These are phyloP conservation scores for Florisuga fusca DNA, from an alignment of 2,797 vertebrate species.

Conservation along the genomic window DNA sequence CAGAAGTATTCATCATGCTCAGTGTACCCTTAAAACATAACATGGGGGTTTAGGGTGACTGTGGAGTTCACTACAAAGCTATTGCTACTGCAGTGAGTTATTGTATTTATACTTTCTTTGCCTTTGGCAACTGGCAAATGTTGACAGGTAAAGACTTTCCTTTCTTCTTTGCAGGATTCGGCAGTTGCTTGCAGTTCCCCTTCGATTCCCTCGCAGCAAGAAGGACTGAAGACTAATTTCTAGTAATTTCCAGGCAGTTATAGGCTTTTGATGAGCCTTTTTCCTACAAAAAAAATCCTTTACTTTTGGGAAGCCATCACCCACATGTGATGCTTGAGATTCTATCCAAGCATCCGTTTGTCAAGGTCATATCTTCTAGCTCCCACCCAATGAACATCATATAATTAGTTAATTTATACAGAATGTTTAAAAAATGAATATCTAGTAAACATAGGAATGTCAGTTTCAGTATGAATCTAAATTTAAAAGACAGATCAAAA, in stretches of 20 bases:
- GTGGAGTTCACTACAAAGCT: slow-evolving; percentile 40
- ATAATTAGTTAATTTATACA: neutral
- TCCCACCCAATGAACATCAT: neutral
- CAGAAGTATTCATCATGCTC: slow-evolving; percentile 30
- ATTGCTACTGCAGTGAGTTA: slow-evolving; percentile 27
- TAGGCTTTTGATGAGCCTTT: neutral
- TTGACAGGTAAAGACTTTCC: slow-evolving; percentile 29
- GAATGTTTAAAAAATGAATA: neutral
- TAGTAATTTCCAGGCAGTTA: neutral
- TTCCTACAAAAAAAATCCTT: fast-evolving
- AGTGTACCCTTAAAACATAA: neutral
- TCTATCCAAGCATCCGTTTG: neutral
- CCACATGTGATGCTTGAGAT: neutral
- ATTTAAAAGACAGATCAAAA: neutral
- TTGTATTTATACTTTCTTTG: slow-evolving; percentile 13
- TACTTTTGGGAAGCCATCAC: neutral
- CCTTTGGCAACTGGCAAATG: neutral
- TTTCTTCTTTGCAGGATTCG: neutral
- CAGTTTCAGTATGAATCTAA: neutral
- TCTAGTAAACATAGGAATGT: neutral
- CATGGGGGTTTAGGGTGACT: neutral
- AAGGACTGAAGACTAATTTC: neutral
- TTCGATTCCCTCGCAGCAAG: neutral
- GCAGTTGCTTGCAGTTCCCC: neutral
- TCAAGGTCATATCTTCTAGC: neutral